Conservation (phyloP, 2,113 vertebrate species). For the Poicephalus gulielmi region DNA sequence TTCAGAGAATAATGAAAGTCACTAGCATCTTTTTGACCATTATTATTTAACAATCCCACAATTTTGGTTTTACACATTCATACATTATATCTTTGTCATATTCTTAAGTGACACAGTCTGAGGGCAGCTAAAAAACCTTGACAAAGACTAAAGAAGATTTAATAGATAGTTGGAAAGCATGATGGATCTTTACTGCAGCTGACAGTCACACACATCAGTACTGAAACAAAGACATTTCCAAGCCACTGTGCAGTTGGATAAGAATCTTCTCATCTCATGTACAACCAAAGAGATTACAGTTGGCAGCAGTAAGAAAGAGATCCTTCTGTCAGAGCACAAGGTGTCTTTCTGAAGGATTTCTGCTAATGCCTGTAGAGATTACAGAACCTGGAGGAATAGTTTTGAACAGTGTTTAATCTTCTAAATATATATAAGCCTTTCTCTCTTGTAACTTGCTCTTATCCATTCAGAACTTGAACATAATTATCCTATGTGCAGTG, state of each 20-base stretch:
- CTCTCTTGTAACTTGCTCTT: not conserved
- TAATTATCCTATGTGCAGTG: not conserved
- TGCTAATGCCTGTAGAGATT: slow-evolving; percentile 18
- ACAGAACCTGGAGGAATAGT: not conserved
- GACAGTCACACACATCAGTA: not conserved
- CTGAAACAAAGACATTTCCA: not conserved
- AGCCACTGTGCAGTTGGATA: not conserved
- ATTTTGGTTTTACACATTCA: not conserved
- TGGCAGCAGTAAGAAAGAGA: slow-evolving; percentile 3
- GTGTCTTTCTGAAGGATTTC: not conserved
- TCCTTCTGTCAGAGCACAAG: not conserved
- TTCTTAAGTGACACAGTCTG: not conserved
- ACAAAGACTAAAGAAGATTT: not conserved
- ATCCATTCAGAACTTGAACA: not conserved
- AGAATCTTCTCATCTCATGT: slow-evolving; percentile 22
- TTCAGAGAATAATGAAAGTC: not conserved
- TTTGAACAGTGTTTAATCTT: not conserved
- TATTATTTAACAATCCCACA: not conserved
- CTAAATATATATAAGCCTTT: not conserved
- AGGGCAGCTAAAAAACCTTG: not conserved
- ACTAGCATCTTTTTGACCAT: not conserved
- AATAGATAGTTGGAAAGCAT: not conserved
- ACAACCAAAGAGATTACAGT: slow-evolving; percentile 6
- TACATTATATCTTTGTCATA: not conserved
- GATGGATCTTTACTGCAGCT: not conserved